These are phyloP conservation scores for Augochlorella aurata DNA, from an alignment of 2,888 invertebrate genomes.

Conservation along the genomic window DNA sequence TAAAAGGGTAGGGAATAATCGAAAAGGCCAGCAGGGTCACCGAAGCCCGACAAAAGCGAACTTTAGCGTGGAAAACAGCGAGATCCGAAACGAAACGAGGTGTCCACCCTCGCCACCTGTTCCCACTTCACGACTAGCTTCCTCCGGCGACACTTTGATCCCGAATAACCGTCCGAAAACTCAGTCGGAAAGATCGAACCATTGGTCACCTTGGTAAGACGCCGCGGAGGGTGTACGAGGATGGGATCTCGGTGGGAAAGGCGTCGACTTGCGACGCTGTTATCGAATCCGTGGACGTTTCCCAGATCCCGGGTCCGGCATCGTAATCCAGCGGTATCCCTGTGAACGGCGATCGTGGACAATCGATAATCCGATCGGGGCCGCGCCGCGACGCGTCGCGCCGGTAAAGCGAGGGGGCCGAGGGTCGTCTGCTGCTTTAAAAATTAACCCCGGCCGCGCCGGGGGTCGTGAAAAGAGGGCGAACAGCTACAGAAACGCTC, in stretches of 20 bases:
- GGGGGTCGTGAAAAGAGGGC: constrained; percentile 27
- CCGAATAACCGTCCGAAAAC: not conserved
- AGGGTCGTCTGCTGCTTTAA: constrained; percentile 58
- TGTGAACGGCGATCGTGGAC: constrained; percentile 34
- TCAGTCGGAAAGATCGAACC: not conserved
- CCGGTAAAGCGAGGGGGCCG: constrained; percentile 22
- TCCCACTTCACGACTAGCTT: not conserved
- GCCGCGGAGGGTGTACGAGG: not conserved
- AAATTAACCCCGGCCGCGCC: constrained; percentile 55
- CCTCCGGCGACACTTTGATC: not conserved
- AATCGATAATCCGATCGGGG: constrained; percentile 51
- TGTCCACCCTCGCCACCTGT: not conserved
- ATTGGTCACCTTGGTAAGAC: constrained; percentile 4
- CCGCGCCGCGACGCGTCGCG: not conserved
- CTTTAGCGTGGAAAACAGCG: too few relatives aligned
- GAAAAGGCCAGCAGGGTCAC: too few relatives aligned
- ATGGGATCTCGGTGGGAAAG: not conserved
- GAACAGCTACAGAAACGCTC: constrained; percentile 45
- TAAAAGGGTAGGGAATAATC: too few relatives aligned
- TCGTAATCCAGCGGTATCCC: not conserved
- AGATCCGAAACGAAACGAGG: too few relatives aligned
- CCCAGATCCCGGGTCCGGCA: constrained; percentile 5
- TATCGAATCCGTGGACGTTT: constrained; percentile 26
- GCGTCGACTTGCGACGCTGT: constrained; percentile 24
- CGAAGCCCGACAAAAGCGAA: too few relatives aligned